Percentiles rank a stretch among this genome's conserved stretches.
Conservation (phyloP, 92 coral and sea anemone species). For the Ricordea florida region DNA sequence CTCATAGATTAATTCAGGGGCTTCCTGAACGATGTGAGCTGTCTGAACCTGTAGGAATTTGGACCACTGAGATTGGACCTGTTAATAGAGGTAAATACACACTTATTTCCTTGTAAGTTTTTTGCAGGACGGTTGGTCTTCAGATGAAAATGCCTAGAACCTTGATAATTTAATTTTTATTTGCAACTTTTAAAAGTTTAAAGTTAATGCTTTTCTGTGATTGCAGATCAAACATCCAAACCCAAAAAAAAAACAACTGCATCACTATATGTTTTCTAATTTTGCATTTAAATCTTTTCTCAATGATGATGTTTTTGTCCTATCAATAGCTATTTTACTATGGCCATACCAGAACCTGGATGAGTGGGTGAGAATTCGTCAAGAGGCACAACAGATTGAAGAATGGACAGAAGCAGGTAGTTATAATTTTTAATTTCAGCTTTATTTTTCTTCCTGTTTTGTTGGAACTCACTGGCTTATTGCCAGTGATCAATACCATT, state of each 20-base stretch:
- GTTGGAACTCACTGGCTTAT: no score
- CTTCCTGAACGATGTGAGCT: slow-evolving; percentile 72
- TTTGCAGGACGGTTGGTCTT: no score
- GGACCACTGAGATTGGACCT: slow-evolving; percentile 85
- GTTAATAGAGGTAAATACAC: slow-evolving; percentile 59
- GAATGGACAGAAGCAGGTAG: slow-evolving; percentile 89
- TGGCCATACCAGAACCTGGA: slow-evolving; percentile 82
- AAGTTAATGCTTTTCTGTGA: no score
- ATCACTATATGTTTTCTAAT: no score
- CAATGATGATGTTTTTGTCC: background rate
- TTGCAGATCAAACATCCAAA: no score
- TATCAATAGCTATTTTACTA: slow-evolving; percentile 58
- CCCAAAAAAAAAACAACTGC: no score
- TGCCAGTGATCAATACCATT: no score
- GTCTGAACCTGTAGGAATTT: slow-evolving; percentile 81
- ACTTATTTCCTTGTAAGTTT: no score
- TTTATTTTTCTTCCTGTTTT: no score
- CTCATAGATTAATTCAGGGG: slow-evolving; percentile 78
- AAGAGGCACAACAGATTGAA: slow-evolving; percentile 59
- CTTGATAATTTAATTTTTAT: no score
- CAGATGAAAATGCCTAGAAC: no score
- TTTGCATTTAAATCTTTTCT: background rate
- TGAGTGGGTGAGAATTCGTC: slow-evolving; percentile 63
- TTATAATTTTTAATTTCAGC: background rate
- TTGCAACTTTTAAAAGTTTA: no score